Evolutionary conservation across 2,797 vertebrate genomes (phyloP).

Genomic region (Miichthys miiuy): DNA sequence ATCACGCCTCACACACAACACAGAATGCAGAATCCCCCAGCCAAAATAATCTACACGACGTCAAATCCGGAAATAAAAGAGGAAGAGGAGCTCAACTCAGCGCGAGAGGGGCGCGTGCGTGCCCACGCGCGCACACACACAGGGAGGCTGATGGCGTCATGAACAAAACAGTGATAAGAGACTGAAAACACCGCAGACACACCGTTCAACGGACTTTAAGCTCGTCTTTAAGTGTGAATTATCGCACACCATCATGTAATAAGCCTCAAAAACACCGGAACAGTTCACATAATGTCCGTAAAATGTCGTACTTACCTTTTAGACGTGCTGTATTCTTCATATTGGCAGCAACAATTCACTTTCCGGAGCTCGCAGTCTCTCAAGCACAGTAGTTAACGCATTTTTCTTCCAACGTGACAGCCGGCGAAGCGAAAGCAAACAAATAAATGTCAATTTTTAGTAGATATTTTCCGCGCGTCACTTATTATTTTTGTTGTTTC

Average conservation of each 20-base stretch:
- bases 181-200: not conserved
- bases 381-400: too few relatives aligned
- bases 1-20: constrained; percentile 7
- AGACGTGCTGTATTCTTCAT: not conserved
- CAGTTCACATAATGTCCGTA: not conserved
- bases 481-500: not conserved
- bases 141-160: not conserved
- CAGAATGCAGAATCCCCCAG: constrained; percentile 19
- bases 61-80: constrained; percentile 1
- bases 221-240: too few relatives aligned
- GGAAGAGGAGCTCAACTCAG: not conserved
- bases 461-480: not conserved
- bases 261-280: not conserved
- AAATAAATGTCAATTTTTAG: not conserved
- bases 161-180: not conserved
- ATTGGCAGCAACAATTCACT: not conserved
- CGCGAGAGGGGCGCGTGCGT: not conserved
- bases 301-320: not conserved
- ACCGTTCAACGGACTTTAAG: not conserved
- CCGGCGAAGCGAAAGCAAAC: too few relatives aligned
- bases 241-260: not conserved
- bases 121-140: not conserved
- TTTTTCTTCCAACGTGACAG: not conserved
- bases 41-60: constrained; percentile 1
- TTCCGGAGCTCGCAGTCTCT: not conserved